Conservation (phyloP, 2,797 vertebrate species). For the Rhinella marina region DNA sequence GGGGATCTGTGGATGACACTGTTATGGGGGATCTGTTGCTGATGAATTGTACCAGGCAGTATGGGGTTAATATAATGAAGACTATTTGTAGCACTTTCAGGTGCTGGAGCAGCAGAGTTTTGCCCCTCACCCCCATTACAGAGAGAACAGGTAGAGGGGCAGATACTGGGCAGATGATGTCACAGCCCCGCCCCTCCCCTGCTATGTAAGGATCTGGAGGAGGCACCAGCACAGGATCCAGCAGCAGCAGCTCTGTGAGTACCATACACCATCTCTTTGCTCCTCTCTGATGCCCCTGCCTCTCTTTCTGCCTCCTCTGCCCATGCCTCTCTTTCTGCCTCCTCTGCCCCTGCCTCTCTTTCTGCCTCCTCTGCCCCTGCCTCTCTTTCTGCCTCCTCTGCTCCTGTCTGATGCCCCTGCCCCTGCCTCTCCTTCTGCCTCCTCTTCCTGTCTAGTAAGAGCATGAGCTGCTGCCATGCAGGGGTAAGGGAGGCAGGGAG, state of each 20-base stretch:
- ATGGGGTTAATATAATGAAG: neutral
- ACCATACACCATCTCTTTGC: neutral
- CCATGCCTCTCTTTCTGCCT: too few species aligned
- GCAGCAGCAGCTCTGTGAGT: neutral
- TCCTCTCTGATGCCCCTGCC: neutral
- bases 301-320: neutral
- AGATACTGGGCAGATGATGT: neutral
- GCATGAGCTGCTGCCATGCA: too few species aligned
- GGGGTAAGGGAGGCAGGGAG: too few species aligned
- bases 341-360: too few species aligned
- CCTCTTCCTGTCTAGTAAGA: too few species aligned
- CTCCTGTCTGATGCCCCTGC: too few species aligned
- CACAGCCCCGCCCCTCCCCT: neutral
- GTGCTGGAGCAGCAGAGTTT: neutral
- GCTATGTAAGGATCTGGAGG: neutral
- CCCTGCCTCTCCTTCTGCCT: too few species aligned
- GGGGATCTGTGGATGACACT: neutral
- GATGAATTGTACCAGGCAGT: neutral
- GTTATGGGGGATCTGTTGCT: neutral
- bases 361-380: too few species aligned
- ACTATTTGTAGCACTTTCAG: neutral
- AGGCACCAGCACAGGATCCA: neutral
- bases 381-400: too few species aligned
- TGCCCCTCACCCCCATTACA: neutral
- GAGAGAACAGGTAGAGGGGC: neutral